These are phyloP conservation scores for Leptinotarsa defecta DNA, from an alignment of 1,140 invertebrate genomes.

Conservation along the genomic window DNA sequence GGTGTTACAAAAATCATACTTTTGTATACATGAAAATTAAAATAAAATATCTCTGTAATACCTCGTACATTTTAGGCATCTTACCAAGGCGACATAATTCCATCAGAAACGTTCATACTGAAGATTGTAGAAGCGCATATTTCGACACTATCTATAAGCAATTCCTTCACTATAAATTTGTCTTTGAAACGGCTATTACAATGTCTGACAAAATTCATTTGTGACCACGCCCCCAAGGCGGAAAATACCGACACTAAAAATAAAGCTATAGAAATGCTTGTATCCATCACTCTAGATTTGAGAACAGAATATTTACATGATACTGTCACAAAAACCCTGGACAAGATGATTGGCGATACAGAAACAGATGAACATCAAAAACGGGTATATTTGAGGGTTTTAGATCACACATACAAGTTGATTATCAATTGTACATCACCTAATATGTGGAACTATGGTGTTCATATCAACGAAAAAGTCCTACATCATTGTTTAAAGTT, in stretches of 20 bases:
- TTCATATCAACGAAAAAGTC: conserved; percentile 68
- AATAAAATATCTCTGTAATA: background rate
- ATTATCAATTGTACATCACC: conserved; percentile 62
- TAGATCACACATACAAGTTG: conserved; percentile 73
- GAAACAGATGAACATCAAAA: conserved; percentile 68
- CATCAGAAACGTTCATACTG: conserved; percentile 79
- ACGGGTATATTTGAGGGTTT: conserved; percentile 64
- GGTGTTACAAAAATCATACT: conserved; percentile 13
- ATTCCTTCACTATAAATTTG: conserved; percentile 67
- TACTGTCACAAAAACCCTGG: conserved; percentile 65
- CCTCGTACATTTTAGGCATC: conserved; percentile 62
- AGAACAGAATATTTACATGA: conserved; percentile 77
- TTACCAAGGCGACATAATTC: conserved; percentile 79
- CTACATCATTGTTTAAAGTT: conserved; percentile 75
- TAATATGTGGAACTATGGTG: conserved; percentile 18
- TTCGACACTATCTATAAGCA: conserved; percentile 62
- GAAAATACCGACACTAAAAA: conserved; percentile 56
- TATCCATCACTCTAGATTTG: conserved; percentile 75
- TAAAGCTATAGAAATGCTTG: conserved; percentile 63
- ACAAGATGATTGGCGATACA: conserved; percentile 69
- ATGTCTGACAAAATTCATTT: conserved; percentile 69
- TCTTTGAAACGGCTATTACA: conserved; percentile 72
- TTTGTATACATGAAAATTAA: background rate
- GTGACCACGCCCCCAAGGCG: conserved; percentile 67
- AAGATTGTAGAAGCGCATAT: conserved; percentile 65